Conservation (phyloP, 2,888 invertebrate species). For the Theretra japonica region DNA sequence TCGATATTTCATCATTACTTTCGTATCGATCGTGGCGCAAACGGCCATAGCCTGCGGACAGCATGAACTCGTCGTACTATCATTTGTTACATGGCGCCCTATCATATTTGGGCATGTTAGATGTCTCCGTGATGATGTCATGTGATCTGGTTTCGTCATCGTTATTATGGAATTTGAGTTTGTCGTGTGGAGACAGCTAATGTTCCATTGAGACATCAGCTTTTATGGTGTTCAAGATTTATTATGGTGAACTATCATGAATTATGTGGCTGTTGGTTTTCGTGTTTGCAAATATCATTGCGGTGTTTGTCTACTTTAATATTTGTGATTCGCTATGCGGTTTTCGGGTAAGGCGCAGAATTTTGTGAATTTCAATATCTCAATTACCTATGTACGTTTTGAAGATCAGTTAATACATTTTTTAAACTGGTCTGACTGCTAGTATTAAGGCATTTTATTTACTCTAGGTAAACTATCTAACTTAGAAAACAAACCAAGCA, state of each 20-base stretch:
- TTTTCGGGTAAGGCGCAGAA: no score
- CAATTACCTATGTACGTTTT: no score
- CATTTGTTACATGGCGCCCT: conserved; percentile 17
- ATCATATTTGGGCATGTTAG: conserved; percentile 20
- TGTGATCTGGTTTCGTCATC: conserved; percentile 9
- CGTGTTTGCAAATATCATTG: no score
- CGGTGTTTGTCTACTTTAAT: no score
- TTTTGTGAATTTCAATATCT: no score
- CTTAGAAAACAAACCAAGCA: no score
- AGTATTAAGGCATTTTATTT: no score
- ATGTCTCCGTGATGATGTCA: conserved; percentile 29
- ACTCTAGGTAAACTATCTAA: no score
- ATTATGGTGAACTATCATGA: not conserved
- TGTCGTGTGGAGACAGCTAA: not conserved
- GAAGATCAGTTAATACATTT: no score
- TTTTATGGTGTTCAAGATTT: conserved; percentile 6
- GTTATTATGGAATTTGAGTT: not conserved
- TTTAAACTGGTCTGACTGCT: no score
- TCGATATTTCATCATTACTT: conserved; percentile 12
- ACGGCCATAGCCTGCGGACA: conserved; percentile 3
- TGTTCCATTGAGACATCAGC: not conserved
- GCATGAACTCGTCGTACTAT: conserved; percentile 14
- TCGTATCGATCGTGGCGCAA: conserved; percentile 10
- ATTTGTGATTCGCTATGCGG: no score
- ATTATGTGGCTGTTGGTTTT: not conserved